Conservation (phyloP, 2,888 invertebrate species). For the Cryptocheilus praepositus region DNA sequence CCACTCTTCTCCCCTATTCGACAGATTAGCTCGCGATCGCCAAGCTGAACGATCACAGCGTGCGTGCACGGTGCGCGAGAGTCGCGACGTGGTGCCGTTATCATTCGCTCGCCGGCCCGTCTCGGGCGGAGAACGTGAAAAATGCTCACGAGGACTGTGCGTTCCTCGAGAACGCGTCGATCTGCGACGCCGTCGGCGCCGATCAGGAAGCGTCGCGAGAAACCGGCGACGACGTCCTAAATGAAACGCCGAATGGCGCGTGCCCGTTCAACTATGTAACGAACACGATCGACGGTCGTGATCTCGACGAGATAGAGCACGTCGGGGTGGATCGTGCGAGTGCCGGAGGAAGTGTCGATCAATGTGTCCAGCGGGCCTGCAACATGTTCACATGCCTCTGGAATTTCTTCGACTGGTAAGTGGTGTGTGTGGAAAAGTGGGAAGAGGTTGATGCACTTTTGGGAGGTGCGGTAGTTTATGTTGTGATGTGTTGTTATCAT, state of each 20-base stretch:
- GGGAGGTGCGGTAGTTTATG: too few relatives aligned
- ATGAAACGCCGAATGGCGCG: background rate
- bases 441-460: too few relatives aligned
- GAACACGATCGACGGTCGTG: background rate
- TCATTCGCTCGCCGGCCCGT: too few relatives aligned
- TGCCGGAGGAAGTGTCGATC: slow-evolving; percentile 18
- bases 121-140: background rate
- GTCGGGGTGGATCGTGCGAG: slow-evolving; percentile 6
- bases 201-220: slow-evolving; percentile 9
- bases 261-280: slow-evolving; percentile 11
- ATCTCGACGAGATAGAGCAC: slow-evolving; percentile 6
- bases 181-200: background rate
- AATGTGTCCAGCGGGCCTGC: slow-evolving; percentile 41
- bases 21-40: too few relatives aligned
- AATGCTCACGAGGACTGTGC: slow-evolving; percentile 1
- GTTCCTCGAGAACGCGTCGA: background rate
- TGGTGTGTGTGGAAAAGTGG: too few relatives aligned
- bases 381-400: slow-evolving; percentile 81
- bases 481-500: too few relatives aligned
- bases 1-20: too few relatives aligned
- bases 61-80: too few relatives aligned
- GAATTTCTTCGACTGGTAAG: slow-evolving; percentile 81
- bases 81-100: too few relatives aligned
- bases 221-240: background rate
- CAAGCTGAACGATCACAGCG: too few relatives aligned